These are phyloP conservation scores for Pegoplata infirma DNA, from an alignment of 2,888 invertebrate species.

Conservation along the genomic window DNA sequence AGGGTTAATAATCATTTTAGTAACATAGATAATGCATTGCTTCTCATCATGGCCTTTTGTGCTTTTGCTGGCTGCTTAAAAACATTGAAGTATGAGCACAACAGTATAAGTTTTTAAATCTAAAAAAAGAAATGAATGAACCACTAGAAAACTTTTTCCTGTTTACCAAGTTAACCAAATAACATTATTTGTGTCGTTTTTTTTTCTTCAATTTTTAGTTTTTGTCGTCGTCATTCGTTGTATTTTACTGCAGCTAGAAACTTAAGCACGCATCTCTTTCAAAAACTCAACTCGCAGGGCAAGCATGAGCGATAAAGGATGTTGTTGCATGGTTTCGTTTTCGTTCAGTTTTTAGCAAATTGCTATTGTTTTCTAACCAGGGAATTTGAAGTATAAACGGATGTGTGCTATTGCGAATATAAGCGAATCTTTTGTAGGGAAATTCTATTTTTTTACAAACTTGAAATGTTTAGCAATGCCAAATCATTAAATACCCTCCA, in stretches of 20 bases:
- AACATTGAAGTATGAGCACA: not conserved
- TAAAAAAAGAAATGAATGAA: slow-evolving; percentile 58
- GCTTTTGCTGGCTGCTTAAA: slow-evolving; percentile 37
- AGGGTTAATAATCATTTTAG: slow-evolving; percentile 48
- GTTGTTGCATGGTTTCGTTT: slow-evolving; percentile 53
- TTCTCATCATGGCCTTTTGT: slow-evolving; percentile 53
- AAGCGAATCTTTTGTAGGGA: slow-evolving; percentile 19
- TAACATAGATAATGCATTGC: slow-evolving; percentile 54
- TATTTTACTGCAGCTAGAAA: slow-evolving; percentile 32
- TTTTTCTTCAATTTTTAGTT: slow-evolving; percentile 1
- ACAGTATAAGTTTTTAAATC: slow-evolving; percentile 54
- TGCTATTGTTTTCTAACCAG: slow-evolving; percentile 57
- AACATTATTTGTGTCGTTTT: slow-evolving; percentile 53
- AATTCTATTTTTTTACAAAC: slow-evolving; percentile 16
- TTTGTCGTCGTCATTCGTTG: not conserved
- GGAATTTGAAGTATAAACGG: slow-evolving; percentile 58
- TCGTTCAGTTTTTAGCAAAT: slow-evolving; percentile 60
- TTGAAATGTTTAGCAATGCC: too few relatives aligned
- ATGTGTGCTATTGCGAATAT: slow-evolving; percentile 13
- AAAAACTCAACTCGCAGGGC: not conserved
- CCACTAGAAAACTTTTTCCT: slow-evolving; percentile 61
- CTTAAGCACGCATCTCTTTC: slow-evolving; percentile 46
- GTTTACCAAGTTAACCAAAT: slow-evolving; percentile 62
- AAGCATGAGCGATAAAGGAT: slow-evolving; percentile 43
- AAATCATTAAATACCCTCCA: too few relatives aligned